phyloP scores from a whole-genome alignment of 2,113 vertebrate genomes.

The Motacilla tschutschensis region DNA sequence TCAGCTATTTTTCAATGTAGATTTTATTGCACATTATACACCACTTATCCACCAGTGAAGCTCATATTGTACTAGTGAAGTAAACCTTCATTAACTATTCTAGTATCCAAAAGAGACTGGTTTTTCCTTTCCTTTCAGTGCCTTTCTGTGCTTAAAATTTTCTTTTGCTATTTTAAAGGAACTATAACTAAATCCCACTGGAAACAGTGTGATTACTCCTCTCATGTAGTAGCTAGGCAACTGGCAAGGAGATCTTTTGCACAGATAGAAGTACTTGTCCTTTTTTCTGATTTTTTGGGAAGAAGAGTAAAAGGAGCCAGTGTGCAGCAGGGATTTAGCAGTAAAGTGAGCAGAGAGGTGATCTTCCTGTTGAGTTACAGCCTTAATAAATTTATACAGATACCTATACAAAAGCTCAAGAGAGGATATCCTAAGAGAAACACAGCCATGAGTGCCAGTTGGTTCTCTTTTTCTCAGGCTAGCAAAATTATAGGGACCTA shows the following conservation, averaged over 20 bases:
- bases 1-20: background rate
- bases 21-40: background rate
- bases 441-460: background rate
- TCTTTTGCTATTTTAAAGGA: background rate
- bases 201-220: background rate
- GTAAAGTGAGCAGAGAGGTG: background rate
- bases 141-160: background rate
- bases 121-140: background rate
- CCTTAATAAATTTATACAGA: background rate
- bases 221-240: constrained; percentile 40
- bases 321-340: background rate
- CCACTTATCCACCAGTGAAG: background rate
- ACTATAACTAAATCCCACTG: background rate
- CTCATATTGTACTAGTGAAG: background rate
- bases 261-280: background rate
- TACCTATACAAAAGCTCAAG: background rate
- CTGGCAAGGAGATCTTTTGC: background rate
- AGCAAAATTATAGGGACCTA: background rate
- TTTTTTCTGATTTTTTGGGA: background rate
- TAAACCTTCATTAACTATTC: background rate
- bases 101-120: background rate
- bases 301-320: background rate
- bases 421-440: background rate
- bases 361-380: background rate
- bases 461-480: background rate